Conservation (phyloP, 2,113 vertebrate genomes). For the Dasyurus viverrinus region DNA sequence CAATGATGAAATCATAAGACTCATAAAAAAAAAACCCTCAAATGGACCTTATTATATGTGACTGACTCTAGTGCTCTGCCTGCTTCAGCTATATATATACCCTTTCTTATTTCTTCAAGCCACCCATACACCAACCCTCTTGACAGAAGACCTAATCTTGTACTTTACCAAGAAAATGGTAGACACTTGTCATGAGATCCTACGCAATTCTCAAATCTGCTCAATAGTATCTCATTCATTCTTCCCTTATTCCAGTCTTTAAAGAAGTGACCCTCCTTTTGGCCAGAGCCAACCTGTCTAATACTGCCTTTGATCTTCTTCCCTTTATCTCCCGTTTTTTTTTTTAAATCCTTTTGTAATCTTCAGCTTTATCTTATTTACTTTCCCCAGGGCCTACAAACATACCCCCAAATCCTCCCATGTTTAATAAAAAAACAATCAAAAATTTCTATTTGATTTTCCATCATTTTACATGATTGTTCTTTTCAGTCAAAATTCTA, state of each 20-base stretch:
- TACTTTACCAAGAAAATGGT: not conserved
- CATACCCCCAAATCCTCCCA: not conserved
- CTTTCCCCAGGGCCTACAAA: not conserved
- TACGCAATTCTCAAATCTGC: not conserved
- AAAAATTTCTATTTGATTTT: not conserved
- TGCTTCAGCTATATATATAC: not conserved
- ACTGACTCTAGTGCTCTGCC: not conserved
- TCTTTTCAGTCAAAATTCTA: not conserved
- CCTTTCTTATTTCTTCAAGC: not conserved
- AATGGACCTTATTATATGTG: not conserved
- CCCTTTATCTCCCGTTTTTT: not conserved
- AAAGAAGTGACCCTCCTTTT: not conserved
- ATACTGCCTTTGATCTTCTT: not conserved
- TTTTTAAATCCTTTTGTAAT: not conserved
- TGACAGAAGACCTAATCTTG: not conserved
- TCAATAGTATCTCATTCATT: not conserved
- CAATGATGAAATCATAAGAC: not conserved
- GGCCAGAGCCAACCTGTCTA: not conserved
- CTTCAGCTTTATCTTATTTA: not conserved
- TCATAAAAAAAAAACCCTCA: not conserved
- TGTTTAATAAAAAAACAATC: not conserved
- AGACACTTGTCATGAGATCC: not conserved
- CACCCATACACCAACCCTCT: not conserved
- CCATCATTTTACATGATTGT: not conserved
- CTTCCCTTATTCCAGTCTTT: not conserved